Percentiles rank a stretch among this genome's conserved stretches.
phyloP scores from a whole-genome alignment of 2,797 vertebrate species.

The Microchirus variegatus region DNA sequence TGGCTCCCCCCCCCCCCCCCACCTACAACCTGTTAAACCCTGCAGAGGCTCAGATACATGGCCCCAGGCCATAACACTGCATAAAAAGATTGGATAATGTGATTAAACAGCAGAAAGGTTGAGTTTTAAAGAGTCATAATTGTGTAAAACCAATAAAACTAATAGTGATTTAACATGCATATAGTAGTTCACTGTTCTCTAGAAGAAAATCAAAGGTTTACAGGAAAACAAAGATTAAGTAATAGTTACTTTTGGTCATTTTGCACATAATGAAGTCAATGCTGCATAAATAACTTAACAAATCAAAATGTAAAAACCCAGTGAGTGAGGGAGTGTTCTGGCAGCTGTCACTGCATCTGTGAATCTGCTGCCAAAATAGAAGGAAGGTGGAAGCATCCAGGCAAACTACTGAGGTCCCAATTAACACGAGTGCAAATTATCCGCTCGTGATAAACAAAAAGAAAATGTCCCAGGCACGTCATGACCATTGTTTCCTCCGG shows the following conservation, averaged over 20 bases:
- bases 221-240: background rate
- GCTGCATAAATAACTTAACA: constrained; percentile 21
- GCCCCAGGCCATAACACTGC: constrained; percentile 14
- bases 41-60: constrained; percentile 19
- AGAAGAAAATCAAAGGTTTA: background rate
- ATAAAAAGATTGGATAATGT: background rate
- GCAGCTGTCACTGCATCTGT: too few relatives aligned
- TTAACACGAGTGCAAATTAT: constrained; percentile 36
- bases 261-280: background rate
- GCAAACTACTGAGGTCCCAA: constrained; percentile 19
- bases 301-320: too few relatives aligned
- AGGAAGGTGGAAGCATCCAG: constrained; percentile 47
- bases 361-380: constrained; percentile 4
- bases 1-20: constrained; percentile 70
- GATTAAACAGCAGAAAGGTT: background rate
- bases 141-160: too few relatives aligned
- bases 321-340: too few relatives aligned
- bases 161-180: too few relatives aligned
- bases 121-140: too few relatives aligned
- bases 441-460: constrained; percentile 3
- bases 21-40: constrained; percentile 78
- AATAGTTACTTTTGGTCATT: background rate
- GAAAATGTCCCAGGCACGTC: constrained; percentile 27
- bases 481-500: constrained; percentile 9
- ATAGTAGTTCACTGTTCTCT: too few relatives aligned